Conservation (phyloP, 2,888 invertebrate species). For the Invenusta paracnida region DNA sequence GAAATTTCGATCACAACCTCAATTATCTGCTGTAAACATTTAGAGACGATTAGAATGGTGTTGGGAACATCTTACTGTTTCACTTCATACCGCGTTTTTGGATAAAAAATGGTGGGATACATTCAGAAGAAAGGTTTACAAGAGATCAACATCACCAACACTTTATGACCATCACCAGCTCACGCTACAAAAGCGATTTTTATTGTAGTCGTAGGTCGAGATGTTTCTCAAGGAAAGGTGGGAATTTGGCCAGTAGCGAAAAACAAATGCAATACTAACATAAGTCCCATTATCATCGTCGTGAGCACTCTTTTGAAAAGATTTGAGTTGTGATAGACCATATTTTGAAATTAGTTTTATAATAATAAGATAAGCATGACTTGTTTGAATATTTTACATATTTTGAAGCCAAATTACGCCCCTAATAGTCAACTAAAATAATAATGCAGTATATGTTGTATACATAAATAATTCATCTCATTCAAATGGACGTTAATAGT, state of each 20-base stretch:
- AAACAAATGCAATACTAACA: neutral
- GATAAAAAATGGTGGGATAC: neutral
- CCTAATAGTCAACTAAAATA: too few relatives aligned
- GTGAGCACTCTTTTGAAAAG: too few relatives aligned
- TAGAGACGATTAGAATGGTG: neutral
- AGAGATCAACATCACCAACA: neutral
- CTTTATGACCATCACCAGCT: neutral
- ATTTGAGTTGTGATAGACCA: neutral
- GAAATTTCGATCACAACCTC: neutral
- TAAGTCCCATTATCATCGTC: neutral
- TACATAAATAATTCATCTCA: too few relatives aligned
- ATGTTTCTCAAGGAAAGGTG: neutral
- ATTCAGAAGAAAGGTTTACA: neutral
- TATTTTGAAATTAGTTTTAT: too few relatives aligned
- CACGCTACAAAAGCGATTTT: neutral
- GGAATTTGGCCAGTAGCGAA: too few relatives aligned
- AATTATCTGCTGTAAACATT: neutral
- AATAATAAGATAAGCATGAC: too few relatives aligned
- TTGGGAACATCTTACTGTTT: neutral
- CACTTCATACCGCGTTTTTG: neutral
- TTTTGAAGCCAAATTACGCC: too few relatives aligned
- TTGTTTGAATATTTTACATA: too few relatives aligned
- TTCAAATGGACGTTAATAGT: too few relatives aligned
- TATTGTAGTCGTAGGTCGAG: neutral
- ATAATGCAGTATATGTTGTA: too few relatives aligned